phyloP scores from a whole-genome alignment of 2,113 vertebrate species.

The Tonatia bakeri region DNA sequence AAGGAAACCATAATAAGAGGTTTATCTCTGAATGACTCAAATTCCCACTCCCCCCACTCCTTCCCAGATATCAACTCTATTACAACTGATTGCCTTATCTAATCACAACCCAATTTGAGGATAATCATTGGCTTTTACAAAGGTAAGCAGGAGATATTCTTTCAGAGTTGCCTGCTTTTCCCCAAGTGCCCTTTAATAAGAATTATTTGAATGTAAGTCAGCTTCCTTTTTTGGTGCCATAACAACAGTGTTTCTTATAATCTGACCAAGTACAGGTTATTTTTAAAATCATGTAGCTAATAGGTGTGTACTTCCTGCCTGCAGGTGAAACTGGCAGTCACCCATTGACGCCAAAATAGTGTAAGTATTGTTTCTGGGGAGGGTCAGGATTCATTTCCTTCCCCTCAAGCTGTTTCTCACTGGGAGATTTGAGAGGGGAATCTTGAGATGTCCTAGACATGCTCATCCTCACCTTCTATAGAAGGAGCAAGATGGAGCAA shows the following conservation, averaged over 20 bases:
- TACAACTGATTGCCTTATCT: conserved; percentile 75
- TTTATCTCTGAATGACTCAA: conserved; percentile 67
- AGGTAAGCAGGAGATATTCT: conserved; percentile 66
- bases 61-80: conserved; percentile 76
- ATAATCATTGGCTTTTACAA: conserved; percentile 67
- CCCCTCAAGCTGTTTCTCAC: background rate
- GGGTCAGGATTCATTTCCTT: background rate
- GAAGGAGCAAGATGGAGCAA: background rate
- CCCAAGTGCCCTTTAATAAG: conserved; percentile 56
- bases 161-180: conserved; percentile 62
- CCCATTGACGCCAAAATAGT: conserved; percentile 15
- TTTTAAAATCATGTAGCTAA: conserved; percentile 40
- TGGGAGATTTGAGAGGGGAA: background rate
- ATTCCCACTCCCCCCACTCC: background rate
- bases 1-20: conserved; percentile 61
- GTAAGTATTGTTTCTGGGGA: background rate
- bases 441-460: background rate
- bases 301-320: conserved; percentile 41
- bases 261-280: conserved; percentile 45
- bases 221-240: conserved; percentile 59
- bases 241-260: conserved; percentile 56
- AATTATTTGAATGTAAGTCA: conserved; percentile 54
- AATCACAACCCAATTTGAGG: conserved; percentile 56
- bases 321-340: conserved; percentile 19
- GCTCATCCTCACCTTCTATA: background rate